phyloP scores from a whole-genome alignment of 2,113 vertebrate species.

The Mesoclemmys tuberculata region DNA sequence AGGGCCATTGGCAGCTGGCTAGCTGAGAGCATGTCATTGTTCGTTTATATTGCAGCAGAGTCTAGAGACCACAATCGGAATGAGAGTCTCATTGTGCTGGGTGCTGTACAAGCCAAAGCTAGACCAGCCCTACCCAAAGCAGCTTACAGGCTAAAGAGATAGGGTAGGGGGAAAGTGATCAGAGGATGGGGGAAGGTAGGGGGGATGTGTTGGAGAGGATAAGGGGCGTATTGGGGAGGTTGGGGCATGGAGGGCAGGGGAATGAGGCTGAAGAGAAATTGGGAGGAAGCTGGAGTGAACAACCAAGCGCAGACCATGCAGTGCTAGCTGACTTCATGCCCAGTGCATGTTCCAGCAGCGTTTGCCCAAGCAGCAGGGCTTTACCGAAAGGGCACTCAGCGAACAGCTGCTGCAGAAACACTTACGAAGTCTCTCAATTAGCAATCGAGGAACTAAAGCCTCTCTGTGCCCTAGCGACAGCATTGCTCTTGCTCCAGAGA shows the following conservation, averaged over 20 bases:
- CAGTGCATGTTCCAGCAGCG: neutral
- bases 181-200: neutral
- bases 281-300: neutral
- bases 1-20: neutral
- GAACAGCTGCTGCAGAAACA: neutral
- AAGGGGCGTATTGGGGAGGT: neutral
- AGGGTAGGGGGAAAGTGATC: neutral
- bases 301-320: neutral
- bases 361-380: neutral
- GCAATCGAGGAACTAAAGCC: neutral
- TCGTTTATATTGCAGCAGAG: neutral
- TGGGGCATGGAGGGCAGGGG: neutral
- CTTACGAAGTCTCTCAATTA: neutral
- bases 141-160: neutral
- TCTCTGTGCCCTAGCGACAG: neutral
- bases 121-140: neutral
- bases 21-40: neutral
- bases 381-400: neutral
- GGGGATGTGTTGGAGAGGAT: neutral
- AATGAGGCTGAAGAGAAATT: neutral
- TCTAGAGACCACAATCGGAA: too few relatives aligned
- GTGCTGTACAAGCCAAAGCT: neutral
- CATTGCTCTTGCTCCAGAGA: neutral
- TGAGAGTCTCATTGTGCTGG: neutral
- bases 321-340: neutral